These are phyloP conservation scores for Squalus acanthias DNA, from an alignment of 2,797 vertebrate genomes.

Conservation along the genomic window DNA sequence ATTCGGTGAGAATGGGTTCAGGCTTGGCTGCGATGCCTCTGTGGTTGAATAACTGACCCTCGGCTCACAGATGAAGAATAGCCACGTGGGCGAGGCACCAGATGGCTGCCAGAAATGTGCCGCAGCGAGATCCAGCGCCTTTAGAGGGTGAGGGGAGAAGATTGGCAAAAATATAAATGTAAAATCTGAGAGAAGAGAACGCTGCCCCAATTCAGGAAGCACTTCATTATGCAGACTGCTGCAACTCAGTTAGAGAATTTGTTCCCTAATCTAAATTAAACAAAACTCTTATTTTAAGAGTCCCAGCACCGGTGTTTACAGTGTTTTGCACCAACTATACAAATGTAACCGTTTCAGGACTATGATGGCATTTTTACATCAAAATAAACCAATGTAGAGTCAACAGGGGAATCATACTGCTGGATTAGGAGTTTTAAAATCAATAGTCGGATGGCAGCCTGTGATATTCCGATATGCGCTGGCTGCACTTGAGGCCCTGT, in stretches of 20 bases:
- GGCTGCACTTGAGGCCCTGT: not conserved
- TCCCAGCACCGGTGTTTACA: not conserved
- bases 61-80: not conserved
- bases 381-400: not conserved
- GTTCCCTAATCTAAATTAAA: conserved; percentile 54
- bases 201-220: not conserved
- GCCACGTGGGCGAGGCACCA: not conserved
- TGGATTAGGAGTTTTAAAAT: not conserved
- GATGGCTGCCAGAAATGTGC: not conserved
- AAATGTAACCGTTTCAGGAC: not conserved
- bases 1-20: not conserved
- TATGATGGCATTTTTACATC: not conserved
- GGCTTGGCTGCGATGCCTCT: not conserved
- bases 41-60: not conserved
- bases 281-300: conserved; percentile 43
- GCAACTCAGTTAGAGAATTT: conserved; percentile 57
- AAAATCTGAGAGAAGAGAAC: not conserved
- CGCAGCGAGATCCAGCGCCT: not conserved
- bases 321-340: not conserved
- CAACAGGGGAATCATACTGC: not conserved
- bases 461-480: not conserved
- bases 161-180: not conserved
- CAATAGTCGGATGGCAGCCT: not conserved
- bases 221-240: not conserved
- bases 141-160: not conserved